Evolutionary conservation across 2,113 vertebrate species (phyloP), one percentile per base, ranked within the genome.

Genomic region (Microcebus ravelobensis): DNA sequence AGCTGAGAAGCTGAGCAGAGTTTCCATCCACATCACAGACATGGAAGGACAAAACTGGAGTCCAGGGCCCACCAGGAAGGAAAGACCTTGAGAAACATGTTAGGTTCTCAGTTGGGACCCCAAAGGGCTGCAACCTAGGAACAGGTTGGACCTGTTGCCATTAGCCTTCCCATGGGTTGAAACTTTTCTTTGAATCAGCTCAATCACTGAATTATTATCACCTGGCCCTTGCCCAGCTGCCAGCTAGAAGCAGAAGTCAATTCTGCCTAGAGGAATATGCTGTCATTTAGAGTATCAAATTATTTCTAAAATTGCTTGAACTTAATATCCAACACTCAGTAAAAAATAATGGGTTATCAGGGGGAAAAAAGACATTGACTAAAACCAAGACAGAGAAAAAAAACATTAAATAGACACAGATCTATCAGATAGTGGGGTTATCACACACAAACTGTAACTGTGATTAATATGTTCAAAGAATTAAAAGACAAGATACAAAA

Each of bases 401-500:
- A 55, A 45, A 73, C 36, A 73, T 61, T 55, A 82, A 70, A 48
- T 31, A 77, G 18, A 86, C 17, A 45, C 25, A 57, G 71, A 82
- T 85, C 59, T 42, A 61, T 61, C 25, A 94, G 50, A 86, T 20
- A 65, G 25, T 39, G 23, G 25, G 23, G 29, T 59, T 73, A 68
- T 21, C 36, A 73, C 27, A 79, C 2, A 55, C 10, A 73, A 45
- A 55, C 15, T 65, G 76, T 63, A 86, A 85, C 27, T 74, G 13
- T 18, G 8, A 23, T 90, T 80, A 85, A 50, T 31, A 77, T 45
- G 29, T 39, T 91, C 65, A 91, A 59, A 86, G 52, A 74, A 70
- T 71, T 91, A 88, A 86, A 80, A 88, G 36, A 81, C 29, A 81
- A 90, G 27, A 91, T 27, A 88, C 4, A 63, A 93, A 89, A 83